Evolutionary conservation across 2,113 vertebrate genomes (phyloP).

Genomic region (Grammomys dolichurus): DNA sequence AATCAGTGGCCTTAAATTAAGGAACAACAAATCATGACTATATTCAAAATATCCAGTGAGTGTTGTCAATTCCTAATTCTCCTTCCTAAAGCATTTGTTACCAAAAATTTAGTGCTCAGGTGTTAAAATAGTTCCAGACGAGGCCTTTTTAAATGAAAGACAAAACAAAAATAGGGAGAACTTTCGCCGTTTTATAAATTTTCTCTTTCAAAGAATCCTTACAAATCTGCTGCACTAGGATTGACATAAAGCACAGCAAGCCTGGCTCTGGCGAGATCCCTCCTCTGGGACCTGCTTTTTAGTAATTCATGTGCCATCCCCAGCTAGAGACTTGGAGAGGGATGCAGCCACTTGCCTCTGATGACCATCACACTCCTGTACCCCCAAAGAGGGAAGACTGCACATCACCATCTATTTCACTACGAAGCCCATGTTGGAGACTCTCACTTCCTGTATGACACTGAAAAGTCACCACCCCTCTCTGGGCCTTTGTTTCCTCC

Average conservation of each 20-base stretch:
- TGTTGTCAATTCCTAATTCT: background rate
- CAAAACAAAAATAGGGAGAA: slow-evolving; percentile 64
- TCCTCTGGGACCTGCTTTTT: background rate
- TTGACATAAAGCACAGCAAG: slow-evolving; percentile 47
- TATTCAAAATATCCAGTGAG: background rate
- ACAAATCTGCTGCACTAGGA: slow-evolving; percentile 64
- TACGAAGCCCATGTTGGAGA: background rate
- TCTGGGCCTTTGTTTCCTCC: slow-evolving; percentile 19
- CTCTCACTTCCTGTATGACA: background rate
- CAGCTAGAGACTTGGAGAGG: background rate
- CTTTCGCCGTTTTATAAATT: slow-evolving; percentile 70
- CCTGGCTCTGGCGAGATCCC: background rate
- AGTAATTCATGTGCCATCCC: background rate
- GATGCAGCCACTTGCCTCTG: background rate
- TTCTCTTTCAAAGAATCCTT: slow-evolving; percentile 70
- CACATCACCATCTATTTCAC: background rate
- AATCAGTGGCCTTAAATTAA: slow-evolving; percentile 14
- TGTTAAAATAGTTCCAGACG: slow-evolving; percentile 52
- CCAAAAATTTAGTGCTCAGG: slow-evolving; percentile 9
- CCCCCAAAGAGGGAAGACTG: background rate
- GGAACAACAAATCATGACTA: fast-evolving
- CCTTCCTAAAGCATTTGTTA: background rate
- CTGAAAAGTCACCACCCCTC: background rate
- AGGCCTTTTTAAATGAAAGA: slow-evolving; percentile 44
- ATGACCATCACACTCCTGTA: background rate